phyloP scores from a whole-genome alignment of 2,888 invertebrate genomes.

The Apocheima hispidaria region DNA sequence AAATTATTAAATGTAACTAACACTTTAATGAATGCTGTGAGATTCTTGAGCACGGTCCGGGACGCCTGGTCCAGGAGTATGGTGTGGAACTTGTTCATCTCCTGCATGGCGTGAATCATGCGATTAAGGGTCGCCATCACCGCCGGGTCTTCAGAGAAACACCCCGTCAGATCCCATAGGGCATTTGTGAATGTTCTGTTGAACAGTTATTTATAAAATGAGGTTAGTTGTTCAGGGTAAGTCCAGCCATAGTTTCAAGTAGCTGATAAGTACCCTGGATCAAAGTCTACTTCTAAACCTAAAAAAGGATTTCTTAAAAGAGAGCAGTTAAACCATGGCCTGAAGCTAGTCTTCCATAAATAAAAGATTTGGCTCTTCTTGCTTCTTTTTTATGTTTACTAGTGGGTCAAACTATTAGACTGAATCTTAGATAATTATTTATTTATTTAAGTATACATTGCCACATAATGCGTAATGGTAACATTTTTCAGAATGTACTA shows the following conservation, averaged over 20 bases:
- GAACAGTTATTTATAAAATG: conserved; percentile 38
- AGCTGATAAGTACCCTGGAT: no score
- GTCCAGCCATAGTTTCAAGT: not conserved
- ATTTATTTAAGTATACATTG: no score
- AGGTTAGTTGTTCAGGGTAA: not conserved
- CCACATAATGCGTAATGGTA: no score
- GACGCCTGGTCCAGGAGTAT: conserved; percentile 97
- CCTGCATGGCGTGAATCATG: conserved; percentile 90
- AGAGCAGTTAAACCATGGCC: no score
- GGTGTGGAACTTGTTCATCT: conserved; percentile 97
- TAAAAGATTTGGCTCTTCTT: no score
- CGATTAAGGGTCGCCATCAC: conserved; percentile 91
- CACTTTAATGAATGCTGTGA: conserved; percentile 95
- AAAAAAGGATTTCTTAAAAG: no score
- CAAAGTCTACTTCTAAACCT: no score
- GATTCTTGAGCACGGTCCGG: conserved; percentile 95
- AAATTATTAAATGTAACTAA: conserved; percentile 76
- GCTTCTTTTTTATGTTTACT: no score
- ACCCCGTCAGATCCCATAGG: conserved; percentile 95
- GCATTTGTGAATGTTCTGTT: conserved; percentile 93
- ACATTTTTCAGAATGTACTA: not conserved
- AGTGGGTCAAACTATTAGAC: no score
- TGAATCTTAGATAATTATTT: not conserved
- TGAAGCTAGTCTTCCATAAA: no score
- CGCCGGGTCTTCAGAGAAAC: conserved; percentile 94